Evolutionary conservation across 2,797 vertebrate genomes (phyloP).

Genomic region (Notolabrus celidotus): DNA sequence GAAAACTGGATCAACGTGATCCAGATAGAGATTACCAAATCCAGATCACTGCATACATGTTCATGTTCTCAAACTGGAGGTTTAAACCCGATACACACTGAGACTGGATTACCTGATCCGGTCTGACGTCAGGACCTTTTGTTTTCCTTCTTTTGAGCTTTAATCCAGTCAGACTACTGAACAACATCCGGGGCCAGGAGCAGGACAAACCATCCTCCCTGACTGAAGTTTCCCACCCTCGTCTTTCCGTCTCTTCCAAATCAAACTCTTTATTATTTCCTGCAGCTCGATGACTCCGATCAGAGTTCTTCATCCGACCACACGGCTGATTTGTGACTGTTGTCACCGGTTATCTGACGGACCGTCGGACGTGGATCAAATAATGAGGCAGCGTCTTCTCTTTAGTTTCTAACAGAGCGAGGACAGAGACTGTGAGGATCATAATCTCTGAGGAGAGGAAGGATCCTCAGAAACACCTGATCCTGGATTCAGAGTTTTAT

Average conservation of each 20-base stretch:
- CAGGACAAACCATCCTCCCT: too few species aligned
- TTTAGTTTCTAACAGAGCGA: constrained; percentile 13
- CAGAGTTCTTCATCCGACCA: constrained; percentile 4
- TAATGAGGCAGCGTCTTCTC: constrained; percentile 6
- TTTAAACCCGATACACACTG: too few species aligned
- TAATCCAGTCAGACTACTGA: too few species aligned
- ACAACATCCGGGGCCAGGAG: too few species aligned
- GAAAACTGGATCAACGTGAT: too few species aligned
- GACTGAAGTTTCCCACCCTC: constrained; percentile 19
- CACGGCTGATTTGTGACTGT: constrained; percentile 60
- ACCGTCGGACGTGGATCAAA: background rate
- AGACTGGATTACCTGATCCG: too few species aligned
- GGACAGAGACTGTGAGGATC: background rate
- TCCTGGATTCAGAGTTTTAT: constrained; percentile 11
- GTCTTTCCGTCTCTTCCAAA: constrained; percentile 8
- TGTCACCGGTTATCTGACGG: constrained; percentile 10
- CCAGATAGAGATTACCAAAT: too few species aligned
- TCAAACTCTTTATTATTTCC: background rate
- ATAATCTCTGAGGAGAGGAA: too few species aligned
- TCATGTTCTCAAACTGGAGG: too few species aligned
- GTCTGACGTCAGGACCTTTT: too few species aligned
- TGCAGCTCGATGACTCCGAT: constrained; percentile 17
- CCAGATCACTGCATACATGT: too few species aligned
- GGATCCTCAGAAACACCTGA: constrained; percentile 18
- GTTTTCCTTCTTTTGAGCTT: too few species aligned